Conservation (phyloP, 2,888 invertebrate species). For the Leptinotarsa juncta region DNA sequence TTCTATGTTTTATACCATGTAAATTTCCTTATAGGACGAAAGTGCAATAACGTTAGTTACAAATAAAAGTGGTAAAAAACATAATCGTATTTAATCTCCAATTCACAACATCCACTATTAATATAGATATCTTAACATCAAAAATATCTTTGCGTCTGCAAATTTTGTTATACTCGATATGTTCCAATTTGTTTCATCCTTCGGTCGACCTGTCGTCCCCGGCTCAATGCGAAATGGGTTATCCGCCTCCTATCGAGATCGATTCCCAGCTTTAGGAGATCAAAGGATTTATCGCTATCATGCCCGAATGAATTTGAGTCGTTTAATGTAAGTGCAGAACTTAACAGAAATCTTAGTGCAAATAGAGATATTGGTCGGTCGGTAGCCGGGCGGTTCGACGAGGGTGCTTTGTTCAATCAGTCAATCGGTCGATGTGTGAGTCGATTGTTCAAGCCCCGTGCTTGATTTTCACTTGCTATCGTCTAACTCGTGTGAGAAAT, state of each 20-base stretch:
- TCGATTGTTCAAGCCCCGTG: too few species aligned
- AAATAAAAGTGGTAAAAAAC: too few species aligned
- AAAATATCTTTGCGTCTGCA: not conserved
- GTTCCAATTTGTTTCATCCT: constrained; percentile 4
- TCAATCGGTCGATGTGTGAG: too few species aligned
- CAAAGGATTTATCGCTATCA: constrained; percentile 12
- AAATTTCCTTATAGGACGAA: too few species aligned
- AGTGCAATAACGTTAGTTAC: too few species aligned
- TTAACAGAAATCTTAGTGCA: not conserved
- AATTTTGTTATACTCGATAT: constrained; percentile 3
- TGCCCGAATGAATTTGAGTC: not conserved
- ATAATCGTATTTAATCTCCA: too few species aligned
- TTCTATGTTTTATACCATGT: too few species aligned
- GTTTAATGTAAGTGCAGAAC: not conserved
- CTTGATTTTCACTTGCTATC: too few species aligned
- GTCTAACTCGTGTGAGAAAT: too few species aligned
- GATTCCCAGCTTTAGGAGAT: not conserved
- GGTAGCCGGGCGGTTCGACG: too few species aligned
- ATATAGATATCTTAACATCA: not conserved
- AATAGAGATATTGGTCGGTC: not conserved
- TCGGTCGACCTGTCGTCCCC: constrained; percentile 7
- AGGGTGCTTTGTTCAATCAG: too few species aligned
- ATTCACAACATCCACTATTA: too few species aligned
- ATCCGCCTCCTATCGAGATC: constrained; percentile 3
- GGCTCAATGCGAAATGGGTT: not conserved